Evolutionary conservation across 2,797 vertebrate genomes (phyloP).

Genomic region (Poeciliopsis gracilis): DNA sequence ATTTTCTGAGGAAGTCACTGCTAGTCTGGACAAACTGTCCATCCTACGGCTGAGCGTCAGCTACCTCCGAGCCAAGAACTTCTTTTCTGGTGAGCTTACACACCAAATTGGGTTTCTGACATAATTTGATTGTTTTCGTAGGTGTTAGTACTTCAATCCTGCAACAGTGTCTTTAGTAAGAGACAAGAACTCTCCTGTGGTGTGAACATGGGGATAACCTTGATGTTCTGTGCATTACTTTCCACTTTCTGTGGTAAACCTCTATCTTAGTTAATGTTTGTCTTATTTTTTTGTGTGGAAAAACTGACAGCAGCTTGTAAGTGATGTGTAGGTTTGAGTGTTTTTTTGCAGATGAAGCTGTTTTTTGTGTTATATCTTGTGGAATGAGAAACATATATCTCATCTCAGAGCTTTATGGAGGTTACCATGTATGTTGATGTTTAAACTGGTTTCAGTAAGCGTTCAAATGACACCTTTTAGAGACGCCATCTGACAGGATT

Average conservation of each 20-base stretch:
- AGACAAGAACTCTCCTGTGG: background rate
- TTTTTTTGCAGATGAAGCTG: background rate
- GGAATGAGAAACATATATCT: background rate
- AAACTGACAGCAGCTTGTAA: too few species aligned
- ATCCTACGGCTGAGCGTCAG: constrained; percentile 82
- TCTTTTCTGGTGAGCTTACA: constrained; percentile 74
- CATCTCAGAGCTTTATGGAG: background rate
- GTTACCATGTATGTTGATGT: background rate
- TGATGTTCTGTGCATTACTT: background rate
- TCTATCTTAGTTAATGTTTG: background rate
- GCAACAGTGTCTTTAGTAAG: background rate
- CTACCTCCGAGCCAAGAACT: constrained; percentile 81
- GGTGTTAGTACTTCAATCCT: background rate
- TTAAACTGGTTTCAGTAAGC: background rate
- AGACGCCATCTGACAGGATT: constrained; percentile 27
- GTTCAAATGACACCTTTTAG: constrained; percentile 26
- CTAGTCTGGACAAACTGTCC: constrained; percentile 84
- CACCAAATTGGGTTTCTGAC: background rate
- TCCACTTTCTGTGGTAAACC: background rate
- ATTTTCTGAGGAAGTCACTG: constrained; percentile 79
- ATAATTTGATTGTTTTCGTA: background rate
- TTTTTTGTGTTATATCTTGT: background rate
- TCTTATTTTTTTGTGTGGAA: background rate
- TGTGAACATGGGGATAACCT: background rate
- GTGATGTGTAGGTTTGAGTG: too few species aligned